phyloP scores from a whole-genome alignment of 2,113 vertebrate genomes.

The Peromyscus californicus region DNA sequence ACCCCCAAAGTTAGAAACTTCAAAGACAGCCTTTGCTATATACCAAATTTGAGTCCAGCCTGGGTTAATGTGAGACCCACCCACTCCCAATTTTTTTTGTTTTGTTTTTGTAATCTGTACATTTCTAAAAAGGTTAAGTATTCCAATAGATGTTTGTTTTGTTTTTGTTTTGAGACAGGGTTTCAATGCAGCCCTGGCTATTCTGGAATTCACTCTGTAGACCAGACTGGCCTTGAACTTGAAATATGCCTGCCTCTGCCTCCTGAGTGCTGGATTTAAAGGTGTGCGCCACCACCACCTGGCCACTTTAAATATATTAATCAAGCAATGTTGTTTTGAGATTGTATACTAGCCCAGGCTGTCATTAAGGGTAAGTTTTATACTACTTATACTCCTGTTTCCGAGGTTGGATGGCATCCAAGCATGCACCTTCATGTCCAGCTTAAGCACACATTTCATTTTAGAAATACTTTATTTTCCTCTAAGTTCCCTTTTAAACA shows the following conservation, averaged over 20 bases:
- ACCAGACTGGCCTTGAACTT: background rate
- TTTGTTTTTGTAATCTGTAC: background rate
- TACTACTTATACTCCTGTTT: background rate
- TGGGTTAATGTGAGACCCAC: background rate
- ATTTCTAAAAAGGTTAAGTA: background rate
- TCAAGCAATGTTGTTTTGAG: background rate
- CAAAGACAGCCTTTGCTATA: background rate
- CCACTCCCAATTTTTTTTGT: background rate
- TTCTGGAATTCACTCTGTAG: background rate
- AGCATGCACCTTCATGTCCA: no score
- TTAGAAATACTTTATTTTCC: constrained; percentile 12
- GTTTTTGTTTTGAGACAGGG: background rate
- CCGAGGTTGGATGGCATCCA: background rate
- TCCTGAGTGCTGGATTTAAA: background rate
- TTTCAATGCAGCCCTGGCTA: background rate
- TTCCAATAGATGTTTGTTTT: background rate
- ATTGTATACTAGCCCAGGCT: background rate
- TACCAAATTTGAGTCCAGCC: background rate
- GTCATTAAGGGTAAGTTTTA: background rate
- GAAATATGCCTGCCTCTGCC: background rate
- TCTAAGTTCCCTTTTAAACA: background rate
- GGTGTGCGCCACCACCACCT: background rate
- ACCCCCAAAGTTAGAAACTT: background rate
- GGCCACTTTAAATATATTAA: background rate
- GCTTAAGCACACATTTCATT: background rate